Evolutionary conservation across 2,888 invertebrate genomes (phyloP), one percentile per base, ranked within the genome.

Genomic region (Drosophila emarginata): DNA sequence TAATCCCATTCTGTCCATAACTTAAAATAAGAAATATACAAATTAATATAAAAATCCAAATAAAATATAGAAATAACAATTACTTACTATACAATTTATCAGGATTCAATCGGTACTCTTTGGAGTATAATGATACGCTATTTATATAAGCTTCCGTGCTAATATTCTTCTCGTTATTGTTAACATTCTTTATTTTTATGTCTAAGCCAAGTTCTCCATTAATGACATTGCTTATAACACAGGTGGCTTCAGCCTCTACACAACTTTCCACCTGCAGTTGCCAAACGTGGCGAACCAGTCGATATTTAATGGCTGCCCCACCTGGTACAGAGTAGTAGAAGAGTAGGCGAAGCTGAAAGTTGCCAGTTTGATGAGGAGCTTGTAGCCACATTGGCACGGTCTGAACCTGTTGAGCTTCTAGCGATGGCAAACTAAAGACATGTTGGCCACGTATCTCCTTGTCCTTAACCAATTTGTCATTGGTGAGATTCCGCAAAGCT

Each of bases 181-280:
- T 95, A 39, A 94, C 92, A 91, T 96, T 96, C 80, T 95, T 95
- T 0, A 95, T 92, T 85, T 94, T 94, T 2, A 96, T 91, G 37
- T 95, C 94, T 11, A 96, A 88, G 56, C 94, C 94, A 87, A 96
- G 92, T 26, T 92, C 91, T 5, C 88, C 87, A 60, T 94, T 94
- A 78, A 94, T 94, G 37, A 91, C 90, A 79, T 92, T 92, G 71
- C 93, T 93, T 37, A 92, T 89, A 56, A 92, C 92, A 58, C 93
- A 91, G 32, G 91, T 91, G 1, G 93, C 92, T 54, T 93, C 93
- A 3, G 93, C 92, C 61, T 93, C 92, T 54, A 95, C 88, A 1
- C 95, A 94, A 80, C 94, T 94, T 76, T 94, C 92, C 14, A 95
- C 93, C 53, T 93, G 92, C 60, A 95, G 91, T 75, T 93, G 93